Evolutionary conservation across 2,113 vertebrate species (phyloP), one percentile per base, ranked within the genome.

Genomic region (Pitta sordida): DNA sequence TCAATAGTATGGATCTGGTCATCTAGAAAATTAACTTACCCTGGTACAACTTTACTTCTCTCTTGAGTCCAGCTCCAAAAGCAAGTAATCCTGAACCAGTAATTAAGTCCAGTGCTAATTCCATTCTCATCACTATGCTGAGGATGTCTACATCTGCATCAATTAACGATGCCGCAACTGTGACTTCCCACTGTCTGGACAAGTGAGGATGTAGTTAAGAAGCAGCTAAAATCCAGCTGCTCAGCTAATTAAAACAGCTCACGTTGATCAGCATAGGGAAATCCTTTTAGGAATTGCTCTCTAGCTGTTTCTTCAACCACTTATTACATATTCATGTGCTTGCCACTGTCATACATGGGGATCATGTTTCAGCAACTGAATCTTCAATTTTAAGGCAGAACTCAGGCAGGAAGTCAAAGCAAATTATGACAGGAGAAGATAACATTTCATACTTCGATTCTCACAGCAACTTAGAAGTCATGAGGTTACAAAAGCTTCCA

Each of bases 181-280:
- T 0, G 8, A 91, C 75, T 87, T 92, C 75, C 89, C 67, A 36
- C 86, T 87, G 81, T 69, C 86, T 65, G 70, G 78, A 89, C 84
- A 83, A 89, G 81, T 2, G 10, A 79, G 49, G 86, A 93, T 62
- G 56, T 39, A 81, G 77, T 73, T 94, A 86, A 92, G 81, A 37
- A 92, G 86, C 80, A 93, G 84, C 83, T 91, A 87, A 92, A 95
- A 91, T 93, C 89, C 91, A 96, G 89, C 89, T 93, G 91, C 91
- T 92, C 51, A 1, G 23, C 81, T 96, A 93, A 96, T 94, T 93
- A 89, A 93, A 94, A 83, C 81, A 89, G 77, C 74, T 96, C 95
- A 46, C 7, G 1, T 80, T 82, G 63, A 93, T 94, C 53, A 85
- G 89, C 65, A 85, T 4, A 83, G 67, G 74, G 44, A 93, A 93